Base-by-base conservation (phyloP, 2,888 invertebrate genomes). In the Endotricha flammealis region DNA sequence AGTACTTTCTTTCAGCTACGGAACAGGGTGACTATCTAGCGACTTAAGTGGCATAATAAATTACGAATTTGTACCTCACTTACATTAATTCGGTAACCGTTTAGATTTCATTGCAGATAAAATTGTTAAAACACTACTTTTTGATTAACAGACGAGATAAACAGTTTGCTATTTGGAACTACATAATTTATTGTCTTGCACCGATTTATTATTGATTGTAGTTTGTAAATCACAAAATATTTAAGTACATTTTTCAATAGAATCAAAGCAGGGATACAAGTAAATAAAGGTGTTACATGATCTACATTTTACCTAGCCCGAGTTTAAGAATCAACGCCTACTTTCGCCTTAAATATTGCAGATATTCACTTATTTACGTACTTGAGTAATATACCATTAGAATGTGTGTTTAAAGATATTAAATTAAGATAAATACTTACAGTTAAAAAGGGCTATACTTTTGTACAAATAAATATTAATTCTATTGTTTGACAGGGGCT, bases 211-310 rank as follows among this genome's bases (percentile, higher is more conserved):
- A 38, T 30, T 29, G 35, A n/a, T 20, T 16, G 16, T 16, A 8
- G 20, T 8, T 20, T 6, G 7, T 20, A 20, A 20, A 20, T 20
- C 20, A 20, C 20, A 20, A 28, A 32, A 41, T 32, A 27, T 50
- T 54, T 54, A 53, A 54, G 50, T 57, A 56, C 57, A n/a, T 50
- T 53, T 53, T 53, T 49, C 53, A 42, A 35, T 35, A 42, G 40
- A 56, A 56, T 55, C 57, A 59, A 57, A 57, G 23, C 7, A 32
- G 16, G 24, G 23, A 32, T 25, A 9, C 4, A 13, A 24, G 16
- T 32, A 32, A 32, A 24, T 24, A 24, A 32, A 23, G 14, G 14
- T 32, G n/a, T n/a, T n/a, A n/a, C n/a, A n/a, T n/a, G n/a, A n/a
- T n/a, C n/a, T n/a, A n/a, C n/a, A n/a, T n/a, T n/a, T n/a, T n/a